Percentiles rank a stretch among this genome's conserved stretches.
Evolutionary conservation across 2,113 vertebrate species (phyloP).

Genomic region (Cheirogaleus medius): DNA sequence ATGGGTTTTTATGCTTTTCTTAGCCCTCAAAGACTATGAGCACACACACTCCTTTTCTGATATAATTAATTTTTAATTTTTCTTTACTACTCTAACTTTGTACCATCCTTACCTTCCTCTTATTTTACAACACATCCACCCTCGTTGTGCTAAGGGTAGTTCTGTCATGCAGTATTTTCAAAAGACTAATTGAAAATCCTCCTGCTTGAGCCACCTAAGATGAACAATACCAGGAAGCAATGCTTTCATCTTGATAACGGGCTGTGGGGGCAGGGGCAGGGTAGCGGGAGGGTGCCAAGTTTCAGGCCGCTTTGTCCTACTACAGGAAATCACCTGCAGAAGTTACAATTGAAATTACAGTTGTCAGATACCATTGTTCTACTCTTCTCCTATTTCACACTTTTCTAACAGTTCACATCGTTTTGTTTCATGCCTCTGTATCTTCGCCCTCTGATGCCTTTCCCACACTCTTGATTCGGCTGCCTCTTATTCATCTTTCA

Average conservation of each 20-base stretch:
- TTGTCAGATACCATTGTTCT: neutral
- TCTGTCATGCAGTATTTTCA: neutral
- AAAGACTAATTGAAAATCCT: neutral
- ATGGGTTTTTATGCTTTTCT: neutral
- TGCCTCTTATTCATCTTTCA: neutral
- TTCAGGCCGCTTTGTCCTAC: neutral
- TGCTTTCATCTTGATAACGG: neutral
- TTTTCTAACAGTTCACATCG: neutral
- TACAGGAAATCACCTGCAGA: neutral
- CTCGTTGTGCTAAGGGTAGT: neutral
- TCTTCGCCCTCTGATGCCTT: neutral
- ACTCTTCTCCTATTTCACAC: neutral
- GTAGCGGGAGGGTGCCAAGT: accelerated
- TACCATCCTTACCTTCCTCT: neutral
- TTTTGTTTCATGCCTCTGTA: neutral
- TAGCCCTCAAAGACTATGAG: neutral
- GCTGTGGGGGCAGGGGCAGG: neutral
- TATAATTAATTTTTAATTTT: neutral
- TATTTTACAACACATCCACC: neutral
- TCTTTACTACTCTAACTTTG: neutral
- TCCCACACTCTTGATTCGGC: neutral
- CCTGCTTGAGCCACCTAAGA: neutral
- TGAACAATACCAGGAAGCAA: neutral
- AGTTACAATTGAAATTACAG: neutral
- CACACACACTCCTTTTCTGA: neutral